Base-by-base conservation (phyloP, 2,797 vertebrate genomes). In the Tinamus major region DNA sequence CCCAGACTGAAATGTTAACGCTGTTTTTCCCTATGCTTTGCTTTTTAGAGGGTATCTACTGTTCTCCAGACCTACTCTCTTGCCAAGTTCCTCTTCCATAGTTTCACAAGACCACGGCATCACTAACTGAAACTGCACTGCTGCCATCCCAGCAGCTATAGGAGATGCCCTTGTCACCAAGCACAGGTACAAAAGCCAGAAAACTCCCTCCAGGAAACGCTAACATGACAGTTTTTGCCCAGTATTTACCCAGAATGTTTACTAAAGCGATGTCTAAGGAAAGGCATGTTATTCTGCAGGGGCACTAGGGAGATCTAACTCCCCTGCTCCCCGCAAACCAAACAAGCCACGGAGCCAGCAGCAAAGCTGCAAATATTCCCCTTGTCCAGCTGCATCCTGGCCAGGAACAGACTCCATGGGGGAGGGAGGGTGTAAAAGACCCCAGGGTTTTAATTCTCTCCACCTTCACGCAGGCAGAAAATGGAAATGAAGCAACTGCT, bases 401-500 rank as follows among this genome's bases (percentile, higher is more conserved):
- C 33, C 15, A 19, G 68, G 44, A 29, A 41, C 31, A 41, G 23
- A 17, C 39, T 37, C 44, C 18, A 29, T 10, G 26, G 55, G 55
- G 37, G 24, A 55, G 11, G 33, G 85, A 84, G 53, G 87, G 21
- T 56, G 75, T 0, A 1, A 91, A 69, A 0, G 1, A 58, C 83
- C 81, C 49, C 44, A 14, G 51, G 39, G 70, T 85, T 91, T 81
- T 35, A 85, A 84, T 87, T 79, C 35, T 74, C 72, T 72, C 55
- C 63, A 19, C 84, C 58, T 63, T 21, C 2, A 6, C 49, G 42
- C 48, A 86, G 53, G 69, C 80, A 84, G n/a, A 92, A 81, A 65
- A 88, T 75, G 69, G 65, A 78, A 86, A 71, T 56, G 70, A 83
- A 74, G 88, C 76, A 80, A 8, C 74, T 20, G 86, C 86, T 84